Conservation (phyloP, 2,888 invertebrate species). For the Yponomeuta sedellus region DNA sequence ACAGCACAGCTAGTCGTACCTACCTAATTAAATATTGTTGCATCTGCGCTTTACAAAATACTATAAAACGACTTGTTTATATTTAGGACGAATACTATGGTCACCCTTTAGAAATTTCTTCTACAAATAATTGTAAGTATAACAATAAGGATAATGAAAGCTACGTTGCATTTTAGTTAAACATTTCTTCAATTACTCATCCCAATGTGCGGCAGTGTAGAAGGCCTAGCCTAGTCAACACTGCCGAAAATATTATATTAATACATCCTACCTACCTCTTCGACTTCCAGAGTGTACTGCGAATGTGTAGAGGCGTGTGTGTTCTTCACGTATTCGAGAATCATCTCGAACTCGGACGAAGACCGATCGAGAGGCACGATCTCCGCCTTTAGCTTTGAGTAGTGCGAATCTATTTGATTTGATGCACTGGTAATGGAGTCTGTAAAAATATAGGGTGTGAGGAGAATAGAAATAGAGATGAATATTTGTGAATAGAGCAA, state of each 20-base stretch:
- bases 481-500: too few species aligned
- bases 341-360: slow-evolving; percentile 83
- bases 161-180: slow-evolving; percentile 8
- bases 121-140: slow-evolving; percentile 7
- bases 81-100: too few species aligned
- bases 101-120: not conserved
- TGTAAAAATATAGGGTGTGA: too few species aligned
- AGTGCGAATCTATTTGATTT: slow-evolving; percentile 91
- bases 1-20: too few species aligned
- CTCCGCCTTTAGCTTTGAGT: slow-evolving; percentile 89
- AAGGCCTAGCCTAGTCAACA: not conserved
- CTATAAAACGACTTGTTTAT: too few species aligned
- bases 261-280: slow-evolving; percentile 51
- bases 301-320: slow-evolving; percentile 95
- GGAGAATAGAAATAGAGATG: too few species aligned
- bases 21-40: too few species aligned
- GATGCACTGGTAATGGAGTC: too few species aligned
- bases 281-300: slow-evolving; percentile 54
- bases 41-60: too few species aligned
- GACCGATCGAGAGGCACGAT: slow-evolving; percentile 82
- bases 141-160: not conserved
- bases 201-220: not conserved
- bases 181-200: not conserved
- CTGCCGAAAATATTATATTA: too few species aligned
- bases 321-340: slow-evolving; percentile 88